phyloP scores from a whole-genome alignment of 2,888 invertebrate species.

The Celastrina argiolus region DNA sequence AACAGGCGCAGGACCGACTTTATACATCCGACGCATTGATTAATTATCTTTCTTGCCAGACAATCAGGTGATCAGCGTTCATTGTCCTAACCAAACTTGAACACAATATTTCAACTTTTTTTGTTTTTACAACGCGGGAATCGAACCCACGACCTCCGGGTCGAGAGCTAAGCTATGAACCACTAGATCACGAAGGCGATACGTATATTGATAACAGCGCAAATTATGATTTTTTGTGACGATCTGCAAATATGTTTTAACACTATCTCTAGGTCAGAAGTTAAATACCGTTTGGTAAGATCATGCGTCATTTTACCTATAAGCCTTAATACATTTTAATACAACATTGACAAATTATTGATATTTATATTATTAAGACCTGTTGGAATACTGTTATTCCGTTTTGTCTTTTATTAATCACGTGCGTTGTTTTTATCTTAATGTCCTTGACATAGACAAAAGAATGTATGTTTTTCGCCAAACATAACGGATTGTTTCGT shows the following conservation, averaged over 20 bases:
- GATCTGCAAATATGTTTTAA: neutral
- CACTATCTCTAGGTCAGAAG: neutral
- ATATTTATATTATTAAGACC: conserved; percentile 1
- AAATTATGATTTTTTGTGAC: too few species aligned
- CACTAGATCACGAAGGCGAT: too few species aligned
- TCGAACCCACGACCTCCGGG: too few species aligned
- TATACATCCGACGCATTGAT: too few species aligned
- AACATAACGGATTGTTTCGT: neutral
- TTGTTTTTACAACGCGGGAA: too few species aligned
- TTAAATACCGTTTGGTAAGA: neutral
- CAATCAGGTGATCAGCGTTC: too few species aligned
- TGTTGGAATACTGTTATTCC: neutral
- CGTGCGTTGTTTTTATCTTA: neutral
- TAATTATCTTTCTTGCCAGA: too few species aligned
- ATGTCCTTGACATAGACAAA: conserved; percentile 1
- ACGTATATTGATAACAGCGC: too few species aligned
- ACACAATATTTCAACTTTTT: too few species aligned
- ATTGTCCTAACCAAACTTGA: too few species aligned
- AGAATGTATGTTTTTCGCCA: neutral
- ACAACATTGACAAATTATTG: conserved; percentile 3
- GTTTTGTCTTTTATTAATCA: neutral
- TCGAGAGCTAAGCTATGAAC: too few species aligned
- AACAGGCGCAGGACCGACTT: too few species aligned
- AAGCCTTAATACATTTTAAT: neutral
- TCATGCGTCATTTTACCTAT: neutral